Evolutionary conservation across 2,113 vertebrate genomes (phyloP).

Genomic region (Micronycteris hirsuta): DNA sequence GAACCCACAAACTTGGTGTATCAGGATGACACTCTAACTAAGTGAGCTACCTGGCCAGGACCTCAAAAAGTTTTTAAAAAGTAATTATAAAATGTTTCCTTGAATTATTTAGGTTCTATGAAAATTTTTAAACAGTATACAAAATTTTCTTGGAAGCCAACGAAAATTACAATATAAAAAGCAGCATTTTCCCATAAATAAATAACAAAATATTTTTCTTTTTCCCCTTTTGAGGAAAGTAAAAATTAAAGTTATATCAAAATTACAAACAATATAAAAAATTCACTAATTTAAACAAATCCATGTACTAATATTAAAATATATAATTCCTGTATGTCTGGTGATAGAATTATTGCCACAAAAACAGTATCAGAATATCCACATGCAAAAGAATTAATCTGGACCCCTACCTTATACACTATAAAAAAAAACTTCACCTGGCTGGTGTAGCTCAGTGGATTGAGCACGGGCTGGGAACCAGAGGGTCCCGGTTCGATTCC

Average conservation of each 20-base stretch:
- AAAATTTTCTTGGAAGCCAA: slow-evolving; percentile 1
- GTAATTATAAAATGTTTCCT: slow-evolving; percentile 9
- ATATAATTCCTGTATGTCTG: background rate
- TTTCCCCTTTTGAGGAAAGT: background rate
- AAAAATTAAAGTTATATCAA: slow-evolving; percentile 33
- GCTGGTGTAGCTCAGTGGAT: no score
- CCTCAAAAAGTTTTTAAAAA: background rate
- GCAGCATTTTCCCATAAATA: background rate
- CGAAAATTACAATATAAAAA: background rate
- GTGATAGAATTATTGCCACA: background rate
- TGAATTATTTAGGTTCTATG: background rate
- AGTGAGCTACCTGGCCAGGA: no score
- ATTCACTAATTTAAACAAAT: slow-evolving; percentile 42
- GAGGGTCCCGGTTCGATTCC: no score
- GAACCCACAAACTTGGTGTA: no score
- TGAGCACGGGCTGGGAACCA: no score
- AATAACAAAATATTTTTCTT: background rate
- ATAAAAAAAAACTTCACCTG: background rate
- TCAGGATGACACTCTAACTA: no score
- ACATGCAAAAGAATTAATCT: background rate
- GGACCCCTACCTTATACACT: background rate
- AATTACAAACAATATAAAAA: slow-evolving; percentile 38
- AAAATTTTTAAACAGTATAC: slow-evolving; percentile 14
- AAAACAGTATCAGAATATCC: background rate
- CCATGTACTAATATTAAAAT: background rate